Evolutionary conservation across 1,140 invertebrate species (phyloP), one percentile per base, ranked within the genome.

Genomic region (Drosophila orena): DNA sequence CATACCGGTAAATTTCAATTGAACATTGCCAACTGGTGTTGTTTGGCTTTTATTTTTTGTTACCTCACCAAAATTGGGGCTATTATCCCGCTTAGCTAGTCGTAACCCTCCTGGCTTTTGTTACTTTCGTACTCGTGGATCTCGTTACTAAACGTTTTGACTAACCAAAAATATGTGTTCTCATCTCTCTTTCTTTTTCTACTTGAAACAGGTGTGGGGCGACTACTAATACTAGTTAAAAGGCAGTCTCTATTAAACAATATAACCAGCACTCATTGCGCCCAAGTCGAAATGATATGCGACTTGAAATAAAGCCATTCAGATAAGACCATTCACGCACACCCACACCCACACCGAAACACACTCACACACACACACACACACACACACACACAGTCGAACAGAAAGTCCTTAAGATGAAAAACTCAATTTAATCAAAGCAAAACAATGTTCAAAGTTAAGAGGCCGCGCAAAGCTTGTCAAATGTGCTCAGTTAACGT

Each of bases 1-100:
- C 73, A 93, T 95, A 90, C 95, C 95, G 95, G 96, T 97, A 96
- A 96, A 95, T 94, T 43, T 47, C n/a, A 40, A 44, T 37, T 55
- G 53, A 74, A 42, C 35, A 10, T 43, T 46, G 56, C 55, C 43
- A 61, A 60, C 49, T 37, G 35, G 34, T 11, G 49, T 53, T 74
- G 54, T 81, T 88, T 79, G 78, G 83, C 79, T 69, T 84, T 79
- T 74, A 75, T 72, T 73, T 72, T 73, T 81, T 79, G 43, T 42
- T 53, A 34, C 14, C 52, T 5, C 35, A 12, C 24, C 58, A 49
- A 81, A 66, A 44, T 44, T 57, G 59, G 56, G 57, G 38, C 64
- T 78, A 47, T 43, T 74, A 53, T 53, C 42, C 42, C 49, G 37
- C 54, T 49, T 64, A 70, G 27, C 42, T 43, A 56, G 49, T 46